Conservation (phyloP, 2,797 vertebrate genomes). For the Heliangelus exortis region DNA sequence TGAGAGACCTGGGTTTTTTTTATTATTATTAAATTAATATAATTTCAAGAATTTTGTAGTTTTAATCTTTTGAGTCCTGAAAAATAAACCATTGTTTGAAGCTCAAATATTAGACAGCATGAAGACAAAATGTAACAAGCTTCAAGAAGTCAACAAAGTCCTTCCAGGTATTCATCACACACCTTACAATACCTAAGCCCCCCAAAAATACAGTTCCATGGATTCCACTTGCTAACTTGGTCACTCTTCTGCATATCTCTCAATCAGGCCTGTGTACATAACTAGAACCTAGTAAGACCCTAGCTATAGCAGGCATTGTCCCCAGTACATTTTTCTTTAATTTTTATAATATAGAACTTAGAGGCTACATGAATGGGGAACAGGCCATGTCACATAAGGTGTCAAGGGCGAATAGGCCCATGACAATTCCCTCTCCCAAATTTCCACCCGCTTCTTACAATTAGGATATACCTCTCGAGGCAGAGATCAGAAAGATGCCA, state of each 20-base stretch:
- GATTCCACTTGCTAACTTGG: background rate
- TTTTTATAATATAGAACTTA: background rate
- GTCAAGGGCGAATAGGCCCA: background rate
- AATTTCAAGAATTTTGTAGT: background rate
- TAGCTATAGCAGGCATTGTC: background rate
- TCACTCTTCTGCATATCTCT: background rate
- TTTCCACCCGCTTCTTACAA: background rate
- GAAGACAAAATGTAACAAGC: background rate
- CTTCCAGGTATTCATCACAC: background rate
- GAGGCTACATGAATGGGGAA: background rate
- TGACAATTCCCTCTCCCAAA: background rate
- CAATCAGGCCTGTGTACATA: background rate
- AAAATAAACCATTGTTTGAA: background rate
- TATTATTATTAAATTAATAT: background rate
- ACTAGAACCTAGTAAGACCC: background rate
- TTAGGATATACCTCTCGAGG: background rate
- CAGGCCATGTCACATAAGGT: accelerated
- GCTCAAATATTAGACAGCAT: background rate
- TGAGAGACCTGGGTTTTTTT: background rate
- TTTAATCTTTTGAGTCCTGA: background rate
- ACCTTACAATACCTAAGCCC: background rate
- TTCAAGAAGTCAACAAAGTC: background rate
- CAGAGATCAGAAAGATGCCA: background rate
- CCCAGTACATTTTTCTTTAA: background rate
- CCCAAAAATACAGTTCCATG: background rate